Evolutionary conservation across 1,140 invertebrate genomes (phyloP), one percentile per base, ranked within the genome.

Genomic region (Ericerus pela): DNA sequence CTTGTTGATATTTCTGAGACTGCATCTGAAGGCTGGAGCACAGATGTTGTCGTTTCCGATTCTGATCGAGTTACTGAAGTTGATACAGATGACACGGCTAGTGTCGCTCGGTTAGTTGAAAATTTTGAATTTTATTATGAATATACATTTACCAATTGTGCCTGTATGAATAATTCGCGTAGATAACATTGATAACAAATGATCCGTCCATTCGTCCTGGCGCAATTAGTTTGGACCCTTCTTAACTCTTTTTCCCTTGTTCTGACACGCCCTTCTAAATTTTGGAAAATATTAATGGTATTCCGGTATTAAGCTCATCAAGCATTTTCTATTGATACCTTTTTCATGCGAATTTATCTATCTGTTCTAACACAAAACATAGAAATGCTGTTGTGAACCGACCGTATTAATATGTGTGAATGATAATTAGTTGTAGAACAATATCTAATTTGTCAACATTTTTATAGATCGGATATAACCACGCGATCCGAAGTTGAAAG

Each of bases 1-100:
- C 62, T 70, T 33, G 60, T 77, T 30, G 89, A 94, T 67, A 78
- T 84, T 11, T 88, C 84, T 14, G 90, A 95, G 71, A 93, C 90
- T 24, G 86, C 87, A 1, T 92, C 88, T 61, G 93, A 96, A 73
- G 92, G 91, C 0, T 98, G 94, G 94, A 95, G 90, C 63, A 96
- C 91, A 16, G 93, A 97, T 73, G 94, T 96, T 27, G 72, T 96
- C 41, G 88, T 90, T 1, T 95, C 89, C 20, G 93, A 97, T 68
- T 93, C 88, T 4, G 93, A 96, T 68, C 75, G 90, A 47, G 73
- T 95, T 58, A 87, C 85, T 1, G 92, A 96, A 71, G 79, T 88
- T 18, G 85, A 88, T 63, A 85, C 82, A 10, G 84, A 88, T 64
- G 84, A 88, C 61, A 80, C 81, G 41, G 77, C 75, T 0, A 85